Evolutionary conservation across 2,113 vertebrate species (phyloP).

Genomic region (Oreocharis arfaki): DNA sequence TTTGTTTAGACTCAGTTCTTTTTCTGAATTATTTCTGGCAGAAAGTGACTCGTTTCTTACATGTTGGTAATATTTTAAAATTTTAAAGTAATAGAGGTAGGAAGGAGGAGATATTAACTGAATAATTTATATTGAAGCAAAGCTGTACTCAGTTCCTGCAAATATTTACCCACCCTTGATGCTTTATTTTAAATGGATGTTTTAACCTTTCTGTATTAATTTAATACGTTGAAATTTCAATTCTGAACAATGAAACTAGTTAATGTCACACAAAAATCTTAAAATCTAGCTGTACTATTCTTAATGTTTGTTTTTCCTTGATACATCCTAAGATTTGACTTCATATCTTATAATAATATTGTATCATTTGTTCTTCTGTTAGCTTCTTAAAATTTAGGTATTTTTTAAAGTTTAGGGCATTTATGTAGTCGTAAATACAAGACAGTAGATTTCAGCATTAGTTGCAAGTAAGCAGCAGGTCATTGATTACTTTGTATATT

Average conservation of each 20-base stretch:
- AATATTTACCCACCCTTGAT: not conserved
- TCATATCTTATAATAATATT: not conserved
- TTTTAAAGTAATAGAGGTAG: not conserved
- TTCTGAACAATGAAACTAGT: not conserved
- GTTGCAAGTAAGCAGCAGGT: not conserved
- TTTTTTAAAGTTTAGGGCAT: not conserved
- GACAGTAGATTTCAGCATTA: not conserved
- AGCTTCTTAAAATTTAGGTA: not conserved
- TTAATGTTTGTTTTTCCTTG: not conserved
- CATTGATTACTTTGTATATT: not conserved
- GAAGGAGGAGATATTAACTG: not conserved
- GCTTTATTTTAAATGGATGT: not conserved
- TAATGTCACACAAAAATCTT: not conserved
- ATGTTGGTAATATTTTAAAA: not conserved
- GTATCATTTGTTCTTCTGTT: not conserved
- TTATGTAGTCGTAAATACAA: not conserved
- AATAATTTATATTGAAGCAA: not conserved
- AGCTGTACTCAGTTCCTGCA: not conserved
- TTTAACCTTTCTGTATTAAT: not conserved
- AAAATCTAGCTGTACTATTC: not conserved
- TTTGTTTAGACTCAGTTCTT: not conserved
- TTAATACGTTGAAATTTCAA: not conserved
- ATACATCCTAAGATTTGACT: not conserved
- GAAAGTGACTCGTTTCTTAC: not conserved
- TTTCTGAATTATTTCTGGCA: not conserved